Conservation (phyloP, 1,140 invertebrate species). For the Doryteuthis pealeii region DNA sequence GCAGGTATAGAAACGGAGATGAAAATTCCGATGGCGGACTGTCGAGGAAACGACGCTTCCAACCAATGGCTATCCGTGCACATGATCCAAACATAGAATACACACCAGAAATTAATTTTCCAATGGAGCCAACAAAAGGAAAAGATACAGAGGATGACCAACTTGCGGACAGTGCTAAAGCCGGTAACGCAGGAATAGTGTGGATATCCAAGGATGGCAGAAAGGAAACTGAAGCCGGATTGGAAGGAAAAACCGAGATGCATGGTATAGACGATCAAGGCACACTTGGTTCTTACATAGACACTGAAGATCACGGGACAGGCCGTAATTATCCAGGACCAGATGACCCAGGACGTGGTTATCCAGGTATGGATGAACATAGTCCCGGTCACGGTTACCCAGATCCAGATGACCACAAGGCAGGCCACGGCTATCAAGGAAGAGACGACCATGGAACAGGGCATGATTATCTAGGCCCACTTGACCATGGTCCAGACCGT, state of each 20-base stretch:
- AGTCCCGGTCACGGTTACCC: not conserved
- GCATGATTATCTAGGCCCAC: not conserved
- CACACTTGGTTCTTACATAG: not conserved
- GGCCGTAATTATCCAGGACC: not conserved
- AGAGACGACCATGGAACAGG: not conserved
- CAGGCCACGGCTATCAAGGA: not conserved
- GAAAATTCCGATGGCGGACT: not conserved
- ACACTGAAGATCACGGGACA: not conserved
- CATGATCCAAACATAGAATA: not conserved
- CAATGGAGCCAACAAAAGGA: not conserved
- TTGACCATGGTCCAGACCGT: not conserved
- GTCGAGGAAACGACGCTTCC: not conserved
- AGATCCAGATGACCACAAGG: not conserved
- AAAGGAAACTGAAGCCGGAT: not conserved
- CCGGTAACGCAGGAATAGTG: not conserved
- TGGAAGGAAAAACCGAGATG: too few species aligned
- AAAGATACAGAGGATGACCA: not conserved
- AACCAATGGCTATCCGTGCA: constrained; percentile 7
- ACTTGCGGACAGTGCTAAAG: not conserved
- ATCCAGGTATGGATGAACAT: not conserved
- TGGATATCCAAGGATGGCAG: not conserved
- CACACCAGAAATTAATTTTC: constrained; percentile 1
- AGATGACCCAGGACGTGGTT: not conserved
- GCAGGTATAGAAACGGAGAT: not conserved
- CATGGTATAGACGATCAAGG: not conserved